These are phyloP conservation scores for Lissonota sp. DNA, from an alignment of 2,888 invertebrate genomes.

Conservation along the genomic window DNA sequence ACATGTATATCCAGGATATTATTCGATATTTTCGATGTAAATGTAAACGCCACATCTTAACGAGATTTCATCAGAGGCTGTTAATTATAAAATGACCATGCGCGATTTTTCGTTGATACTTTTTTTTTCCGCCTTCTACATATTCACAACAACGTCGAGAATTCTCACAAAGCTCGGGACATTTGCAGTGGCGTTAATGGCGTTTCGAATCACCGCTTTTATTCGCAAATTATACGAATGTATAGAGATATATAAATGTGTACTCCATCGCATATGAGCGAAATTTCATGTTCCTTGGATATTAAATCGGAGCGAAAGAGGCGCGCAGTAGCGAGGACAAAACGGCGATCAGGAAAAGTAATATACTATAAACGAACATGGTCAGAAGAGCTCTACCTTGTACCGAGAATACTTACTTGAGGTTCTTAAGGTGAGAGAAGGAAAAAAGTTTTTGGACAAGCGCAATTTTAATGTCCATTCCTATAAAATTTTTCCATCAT, in stretches of 20 bases:
- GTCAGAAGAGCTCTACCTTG: constrained; percentile 10
- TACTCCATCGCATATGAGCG: constrained; percentile 1
- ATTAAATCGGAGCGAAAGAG: constrained; percentile 21
- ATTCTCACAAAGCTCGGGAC: constrained; percentile 47
- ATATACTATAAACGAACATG: constrained; percentile 19
- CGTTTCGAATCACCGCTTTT: constrained; percentile 63
- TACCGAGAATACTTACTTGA: constrained; percentile 12
- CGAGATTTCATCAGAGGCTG: constrained; percentile 38
- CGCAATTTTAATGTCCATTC: background rate
- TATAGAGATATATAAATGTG: background rate
- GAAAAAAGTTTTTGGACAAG: constrained; percentile 10
- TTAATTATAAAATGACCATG: constrained; percentile 58
- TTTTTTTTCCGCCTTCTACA: constrained; percentile 44
- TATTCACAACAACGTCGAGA: constrained; percentile 41
- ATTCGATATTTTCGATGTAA: constrained; percentile 38
- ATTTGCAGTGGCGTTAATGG: constrained; percentile 56
- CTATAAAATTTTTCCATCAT: background rate
- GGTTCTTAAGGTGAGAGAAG: constrained; percentile 23
- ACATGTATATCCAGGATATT: constrained; percentile 16
- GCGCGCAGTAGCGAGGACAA: constrained; percentile 31
- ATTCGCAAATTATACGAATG: constrained; percentile 62
- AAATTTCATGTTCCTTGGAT: constrained; percentile 22
- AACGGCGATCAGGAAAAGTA: constrained; percentile 41
- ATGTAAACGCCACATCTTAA: constrained; percentile 45
- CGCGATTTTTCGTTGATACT: constrained; percentile 26